Evolutionary conservation across 2,888 invertebrate genomes (phyloP), one percentile per base, ranked within the genome.

Genomic region (Chymomyza caudatula): DNA sequence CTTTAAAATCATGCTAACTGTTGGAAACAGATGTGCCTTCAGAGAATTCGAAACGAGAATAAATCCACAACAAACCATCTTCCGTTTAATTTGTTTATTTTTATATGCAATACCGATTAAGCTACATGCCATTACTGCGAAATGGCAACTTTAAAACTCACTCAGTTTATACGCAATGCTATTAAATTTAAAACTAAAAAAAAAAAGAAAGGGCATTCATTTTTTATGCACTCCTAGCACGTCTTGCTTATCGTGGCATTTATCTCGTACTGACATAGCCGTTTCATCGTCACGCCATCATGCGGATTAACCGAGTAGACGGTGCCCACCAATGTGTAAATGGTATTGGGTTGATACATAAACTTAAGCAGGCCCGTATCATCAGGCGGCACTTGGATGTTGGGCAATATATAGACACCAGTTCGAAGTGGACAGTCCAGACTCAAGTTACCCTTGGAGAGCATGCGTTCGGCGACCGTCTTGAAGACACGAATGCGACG

Each of bases 301-400:
- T 82, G 72, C 19, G 79, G 66, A 49, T 64, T 71, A 17, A 67
- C 55, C 0, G 81, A 70, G 22, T 74, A 78, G 17, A 88, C 77
- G 2, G 76, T 77, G 13, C 88, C 87, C 19, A 70, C 71, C 3
- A 88, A 25, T 0, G 82, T 67, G 42, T 86, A 88, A 0, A 86
- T 17, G 2, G 83, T 81, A 37, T 85, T 87, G 5, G 87, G 86
- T 37, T 76, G 77, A 23, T 88, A 88, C 77, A 88, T 87, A 17
- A 83, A 84, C 65, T 79, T 88, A 6, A 88, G 54, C 5, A 87
- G 52, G 3, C 74, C 69, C 22, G 79, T 80, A 53, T 88, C 86
- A 3, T 88, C 86, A 3, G 84, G 78, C 19, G 88, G 87, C 54
- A 88, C 77, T 37, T 80, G 76, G 1, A 88, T 78, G 25, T 78